These are phyloP conservation scores for Equus quagga DNA, from an alignment of 2,113 vertebrate species.

Conservation along the genomic window DNA sequence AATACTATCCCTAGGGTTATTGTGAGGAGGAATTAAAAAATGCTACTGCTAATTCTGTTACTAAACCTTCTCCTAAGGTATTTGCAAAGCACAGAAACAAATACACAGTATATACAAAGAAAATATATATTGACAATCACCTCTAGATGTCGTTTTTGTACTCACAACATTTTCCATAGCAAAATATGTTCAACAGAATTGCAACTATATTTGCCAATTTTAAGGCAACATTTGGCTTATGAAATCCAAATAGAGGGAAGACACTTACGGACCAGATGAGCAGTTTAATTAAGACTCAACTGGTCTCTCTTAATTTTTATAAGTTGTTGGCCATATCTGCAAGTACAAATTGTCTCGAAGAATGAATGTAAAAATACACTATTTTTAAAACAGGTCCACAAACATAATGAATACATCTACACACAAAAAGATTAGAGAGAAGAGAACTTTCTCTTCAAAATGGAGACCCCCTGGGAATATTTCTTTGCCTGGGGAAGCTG, in stretches of 20 bases:
- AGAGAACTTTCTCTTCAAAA: background rate
- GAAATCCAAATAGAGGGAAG: conserved; percentile 42
- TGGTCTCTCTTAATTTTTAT: conserved; percentile 25
- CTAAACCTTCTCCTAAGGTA: background rate
- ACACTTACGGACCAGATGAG: conserved; percentile 4
- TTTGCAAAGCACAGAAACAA: conserved; percentile 28
- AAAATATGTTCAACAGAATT: conserved; percentile 6
- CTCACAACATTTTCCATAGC: conserved; percentile 36
- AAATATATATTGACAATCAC: background rate
- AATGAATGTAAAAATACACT: conserved; percentile 23
- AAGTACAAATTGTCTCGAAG: conserved; percentile 33
- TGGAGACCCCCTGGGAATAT: background rate
- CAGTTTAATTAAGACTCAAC: conserved; percentile 39
- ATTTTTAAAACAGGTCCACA: background rate
- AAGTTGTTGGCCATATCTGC: background rate
- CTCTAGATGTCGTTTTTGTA: conserved; percentile 42
- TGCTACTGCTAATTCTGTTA: background rate
- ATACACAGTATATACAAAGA: background rate
- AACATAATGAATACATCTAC: background rate
- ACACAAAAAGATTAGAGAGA: background rate
- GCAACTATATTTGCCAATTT: background rate
- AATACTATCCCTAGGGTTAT: background rate
- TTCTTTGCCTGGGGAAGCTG: background rate
- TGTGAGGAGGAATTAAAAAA: background rate
- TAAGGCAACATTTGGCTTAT: conserved; percentile 11